Conservation (phyloP, 2,888 invertebrate species). For the Zelleria hepariella region DNA sequence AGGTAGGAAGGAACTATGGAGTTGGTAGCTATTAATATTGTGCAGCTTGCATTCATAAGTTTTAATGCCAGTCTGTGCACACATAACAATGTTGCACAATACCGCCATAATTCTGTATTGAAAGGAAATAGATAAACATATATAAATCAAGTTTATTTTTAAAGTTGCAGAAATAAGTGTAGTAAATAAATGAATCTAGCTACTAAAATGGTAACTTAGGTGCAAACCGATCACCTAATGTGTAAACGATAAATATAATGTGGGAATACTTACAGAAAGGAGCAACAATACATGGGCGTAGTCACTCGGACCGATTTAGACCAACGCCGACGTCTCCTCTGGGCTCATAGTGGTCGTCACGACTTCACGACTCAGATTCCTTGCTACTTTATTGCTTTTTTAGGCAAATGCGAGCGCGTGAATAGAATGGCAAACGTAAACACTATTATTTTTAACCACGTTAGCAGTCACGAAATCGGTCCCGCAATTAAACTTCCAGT, state of each 20-base stretch:
- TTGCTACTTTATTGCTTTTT: constrained; percentile 25
- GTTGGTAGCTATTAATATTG: not conserved
- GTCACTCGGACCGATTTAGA: constrained; percentile 19
- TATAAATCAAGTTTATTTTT: not conserved
- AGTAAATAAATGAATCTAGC: not conserved
- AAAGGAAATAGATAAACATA: not conserved
- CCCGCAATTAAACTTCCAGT: not conserved
- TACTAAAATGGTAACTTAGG: not conserved
- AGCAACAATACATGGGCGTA: constrained; percentile 71
- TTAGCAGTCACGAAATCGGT: constrained; percentile 20
- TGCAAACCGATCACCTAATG: not conserved
- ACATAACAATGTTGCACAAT: not conserved
- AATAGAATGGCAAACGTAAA: constrained; percentile 32
- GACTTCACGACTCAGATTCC: constrained; percentile 25
- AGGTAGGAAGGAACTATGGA: no score
- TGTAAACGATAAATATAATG: constrained; percentile 3
- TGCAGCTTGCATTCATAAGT: not conserved
- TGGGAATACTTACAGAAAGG: constrained; percentile 60
- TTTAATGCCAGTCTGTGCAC: not conserved
- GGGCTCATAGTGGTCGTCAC: constrained; percentile 19
- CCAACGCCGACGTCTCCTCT: constrained; percentile 28
- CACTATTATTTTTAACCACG: constrained; percentile 32
- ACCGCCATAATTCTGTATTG: not conserved
- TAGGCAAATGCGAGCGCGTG: constrained; percentile 28
- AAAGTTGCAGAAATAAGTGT: not conserved